A percentile compares a stretch with the other conserved stretches of the same genome.
Conservation (phyloP, 2,888 invertebrate genomes). For the Coremacera marginata region DNA sequence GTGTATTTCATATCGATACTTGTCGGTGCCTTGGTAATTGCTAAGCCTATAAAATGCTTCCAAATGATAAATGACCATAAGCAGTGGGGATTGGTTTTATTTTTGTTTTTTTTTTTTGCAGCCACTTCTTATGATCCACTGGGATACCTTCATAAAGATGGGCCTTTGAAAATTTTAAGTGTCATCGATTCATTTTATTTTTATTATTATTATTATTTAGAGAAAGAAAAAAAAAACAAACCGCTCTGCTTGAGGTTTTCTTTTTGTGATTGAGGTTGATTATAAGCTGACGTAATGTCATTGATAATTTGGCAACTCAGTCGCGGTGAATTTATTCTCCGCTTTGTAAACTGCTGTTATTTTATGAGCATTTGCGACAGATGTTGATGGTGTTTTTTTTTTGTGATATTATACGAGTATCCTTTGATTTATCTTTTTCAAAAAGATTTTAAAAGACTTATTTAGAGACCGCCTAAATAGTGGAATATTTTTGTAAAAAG, state of each 20-base stretch:
- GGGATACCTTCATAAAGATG: background rate
- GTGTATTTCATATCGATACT: background rate
- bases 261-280: no score
- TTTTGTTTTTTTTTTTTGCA: background rate
- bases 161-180: background rate
- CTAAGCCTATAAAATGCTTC: slow-evolving; percentile 48
- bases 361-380: background rate
- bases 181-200: slow-evolving; percentile 3
- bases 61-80: slow-evolving; percentile 50
- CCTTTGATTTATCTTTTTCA: no score
- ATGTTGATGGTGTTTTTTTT: no score
- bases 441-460: no score
- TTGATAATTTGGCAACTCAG: background rate
- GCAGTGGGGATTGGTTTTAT: slow-evolving; percentile 4
- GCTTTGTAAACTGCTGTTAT: background rate
- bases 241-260: no score
- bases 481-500: no score
- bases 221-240: no score
- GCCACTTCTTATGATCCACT: background rate
- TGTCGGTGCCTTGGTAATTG: slow-evolving; percentile 16
- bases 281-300: background rate
- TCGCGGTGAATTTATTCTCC: background rate
- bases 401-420: no score
- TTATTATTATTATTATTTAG: background rate
- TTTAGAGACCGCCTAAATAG: no score